phyloP scores from a whole-genome alignment of 2,113 vertebrate genomes.

The Sebastes schlegelii region DNA sequence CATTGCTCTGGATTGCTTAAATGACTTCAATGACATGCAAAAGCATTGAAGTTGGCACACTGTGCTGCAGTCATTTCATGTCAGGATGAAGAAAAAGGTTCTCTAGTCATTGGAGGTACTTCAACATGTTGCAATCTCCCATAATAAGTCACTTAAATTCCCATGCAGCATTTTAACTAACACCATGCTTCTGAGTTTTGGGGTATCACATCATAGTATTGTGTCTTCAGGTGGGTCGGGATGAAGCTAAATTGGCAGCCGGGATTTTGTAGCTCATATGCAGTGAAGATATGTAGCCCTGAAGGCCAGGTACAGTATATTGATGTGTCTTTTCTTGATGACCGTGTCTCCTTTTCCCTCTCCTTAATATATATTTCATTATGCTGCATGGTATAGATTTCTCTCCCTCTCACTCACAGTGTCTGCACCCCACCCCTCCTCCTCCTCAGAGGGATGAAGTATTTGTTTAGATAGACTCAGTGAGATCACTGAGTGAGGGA shows the following conservation, averaged over 20 bases:
- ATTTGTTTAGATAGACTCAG: slow-evolving; percentile 64
- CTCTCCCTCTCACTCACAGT: slow-evolving; percentile 4
- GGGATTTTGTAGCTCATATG: slow-evolving; percentile 13
- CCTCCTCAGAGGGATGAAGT: slow-evolving; percentile 56
- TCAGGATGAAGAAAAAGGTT: slow-evolving; percentile 6
- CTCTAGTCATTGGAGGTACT: neutral
- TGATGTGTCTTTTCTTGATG: slow-evolving; percentile 9
- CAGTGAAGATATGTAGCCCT: slow-evolving; percentile 6
- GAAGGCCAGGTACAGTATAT: neutral
- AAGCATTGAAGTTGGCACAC: slow-evolving; percentile 22
- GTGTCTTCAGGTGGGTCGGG: neutral
- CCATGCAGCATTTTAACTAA: slow-evolving; percentile 3
- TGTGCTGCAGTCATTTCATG: slow-evolving; percentile 26
- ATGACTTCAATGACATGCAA: slow-evolving; percentile 36
- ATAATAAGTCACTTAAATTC: slow-evolving; percentile 8
- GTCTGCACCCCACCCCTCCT: neutral
- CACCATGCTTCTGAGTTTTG: neutral
- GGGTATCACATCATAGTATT: neutral
- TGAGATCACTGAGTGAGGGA: slow-evolving; percentile 46
- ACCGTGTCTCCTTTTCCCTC: slow-evolving; percentile 12
- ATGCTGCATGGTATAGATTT: slow-evolving; percentile 9
- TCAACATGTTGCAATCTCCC: neutral
- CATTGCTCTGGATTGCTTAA: slow-evolving; percentile 35
- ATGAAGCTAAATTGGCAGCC: neutral
- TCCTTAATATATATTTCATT: slow-evolving; percentile 28